Base-by-base conservation (phyloP, 1,140 invertebrate species). In the Glossosoma conforme region DNA sequence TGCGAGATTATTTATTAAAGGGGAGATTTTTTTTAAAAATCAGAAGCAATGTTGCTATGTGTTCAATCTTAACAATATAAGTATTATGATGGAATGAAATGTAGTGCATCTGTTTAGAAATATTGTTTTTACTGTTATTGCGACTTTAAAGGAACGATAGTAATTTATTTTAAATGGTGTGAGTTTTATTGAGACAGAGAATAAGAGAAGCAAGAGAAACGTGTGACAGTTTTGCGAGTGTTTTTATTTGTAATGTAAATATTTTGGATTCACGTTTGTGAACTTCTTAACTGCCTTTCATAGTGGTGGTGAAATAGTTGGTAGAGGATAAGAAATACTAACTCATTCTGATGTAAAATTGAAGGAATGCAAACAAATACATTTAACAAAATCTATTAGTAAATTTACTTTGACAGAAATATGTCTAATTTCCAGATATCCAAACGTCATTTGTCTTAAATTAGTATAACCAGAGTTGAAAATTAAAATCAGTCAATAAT, bases 51-150 rank as follows among this genome's bases (percentile, higher is more conserved):
- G 25, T 32, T 24, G 33, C 36, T 56, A 51, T 44, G 54, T 56
- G 54, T 56, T 56, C 54, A 52, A 24, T 28, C 37, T 52, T 44
- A n/a, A n/a, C 42, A 33, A 48, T 43, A 44, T 56, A 35, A 56
- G 54, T 56, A 56, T 56, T 56, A 56, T 56, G 52, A 52, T 37
- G 51, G 24, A 8, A 9, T n/a, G 15, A 54, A 18, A 36, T 42
- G 19, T 43, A 43, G 36, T 44, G 42, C 45, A 44, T 41, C 28
- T 33, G 11, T 38, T 2, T 56, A 15, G 24, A 47, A 37, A 36
- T 15, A 22, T 36, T 36, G 10, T 33, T n/a, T n/a, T n/a, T n/a
- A n/a, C n/a, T n/a, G n/a, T n/a, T n/a, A n/a, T n/a, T n/a, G n/a
- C n/a, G n/a, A n/a, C n/a, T 28, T 28, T 8, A 28, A 28, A 8